A percentile compares a stretch with the other conserved stretches of the same genome.
These are phyloP conservation scores for Bubalus kerabau DNA, from an alignment of 2,113 vertebrate genomes.

Conservation along the genomic window DNA sequence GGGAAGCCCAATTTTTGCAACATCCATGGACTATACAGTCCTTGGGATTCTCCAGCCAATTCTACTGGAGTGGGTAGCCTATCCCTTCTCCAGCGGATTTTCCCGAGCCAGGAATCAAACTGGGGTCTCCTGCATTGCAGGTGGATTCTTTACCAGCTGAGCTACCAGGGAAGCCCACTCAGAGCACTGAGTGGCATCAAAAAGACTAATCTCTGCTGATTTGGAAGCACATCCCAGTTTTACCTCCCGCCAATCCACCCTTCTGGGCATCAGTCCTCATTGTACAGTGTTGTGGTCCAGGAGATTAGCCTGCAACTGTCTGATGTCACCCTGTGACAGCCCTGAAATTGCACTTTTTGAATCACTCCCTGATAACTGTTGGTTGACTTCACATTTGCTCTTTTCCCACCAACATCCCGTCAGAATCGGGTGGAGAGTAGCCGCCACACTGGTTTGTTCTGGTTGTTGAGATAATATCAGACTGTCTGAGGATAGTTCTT, in stretches of 20 bases:
- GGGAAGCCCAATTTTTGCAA: neutral
- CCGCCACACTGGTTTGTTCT: neutral
- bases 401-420: neutral
- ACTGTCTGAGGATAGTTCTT: neutral
- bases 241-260: accelerated
- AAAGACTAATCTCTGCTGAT: neutral
- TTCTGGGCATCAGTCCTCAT: neutral
- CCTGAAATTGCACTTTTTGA: neutral
- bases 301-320: neutral
- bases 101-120: neutral
- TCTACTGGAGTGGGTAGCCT: neutral
- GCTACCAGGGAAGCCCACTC: neutral
- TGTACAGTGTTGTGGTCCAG: neutral
- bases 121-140: neutral
- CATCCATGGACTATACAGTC: neutral
- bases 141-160: neutral
- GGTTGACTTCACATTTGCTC: neutral
- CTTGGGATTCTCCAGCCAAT: neutral
- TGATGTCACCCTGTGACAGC: neutral
- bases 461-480: neutral
- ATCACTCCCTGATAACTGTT: neutral
- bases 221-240: neutral
- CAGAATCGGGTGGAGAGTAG: neutral
- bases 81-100: neutral
- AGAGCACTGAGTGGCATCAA: neutral